A percentile compares a stretch with the other conserved stretches of the same genome.
Evolutionary conservation across 1,140 invertebrate genomes (phyloP).

Genomic region (Myzus persicae): DNA sequence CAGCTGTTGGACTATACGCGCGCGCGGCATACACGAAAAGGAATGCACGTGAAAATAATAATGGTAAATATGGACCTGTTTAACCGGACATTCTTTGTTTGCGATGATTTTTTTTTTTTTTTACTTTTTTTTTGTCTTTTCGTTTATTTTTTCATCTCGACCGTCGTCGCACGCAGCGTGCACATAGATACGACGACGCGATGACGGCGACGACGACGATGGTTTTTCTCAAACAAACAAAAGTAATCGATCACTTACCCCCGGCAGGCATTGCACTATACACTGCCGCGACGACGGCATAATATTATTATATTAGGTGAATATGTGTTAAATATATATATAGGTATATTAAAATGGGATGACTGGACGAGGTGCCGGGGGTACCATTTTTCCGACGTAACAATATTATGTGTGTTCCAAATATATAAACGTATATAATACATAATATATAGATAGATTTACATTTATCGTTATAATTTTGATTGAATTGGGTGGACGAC

Average conservation of each 20-base stretch:
- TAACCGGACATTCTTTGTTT: slow-evolving; percentile 55
- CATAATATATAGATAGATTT: not conserved
- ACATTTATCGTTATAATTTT: not conserved
- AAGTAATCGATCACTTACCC: slow-evolving; percentile 41
- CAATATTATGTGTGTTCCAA: not conserved
- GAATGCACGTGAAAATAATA: slow-evolving; percentile 44
- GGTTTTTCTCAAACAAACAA: slow-evolving; percentile 22
- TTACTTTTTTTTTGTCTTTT: slow-evolving; percentile 22
- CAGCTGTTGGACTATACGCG: not conserved
- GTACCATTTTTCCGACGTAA: not conserved
- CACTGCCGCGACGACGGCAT: not conserved
- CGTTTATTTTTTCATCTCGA: not conserved
- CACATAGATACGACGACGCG: not conserved
- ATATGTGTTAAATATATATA: not conserved
- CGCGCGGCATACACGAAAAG: slow-evolving; percentile 15
- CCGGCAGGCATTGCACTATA: not conserved
- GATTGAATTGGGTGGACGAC: not conserved
- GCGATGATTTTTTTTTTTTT: slow-evolving; percentile 12
- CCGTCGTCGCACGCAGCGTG: not conserved
- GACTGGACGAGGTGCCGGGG: not conserved
- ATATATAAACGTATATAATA: not conserved
- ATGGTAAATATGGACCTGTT: slow-evolving; percentile 45
- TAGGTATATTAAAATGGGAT: not conserved
- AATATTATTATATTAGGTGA: slow-evolving; percentile 5
- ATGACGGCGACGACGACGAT: not conserved